Evolutionary conservation across 2,888 invertebrate genomes (phyloP).

Genomic region (Ophraella communa): DNA sequence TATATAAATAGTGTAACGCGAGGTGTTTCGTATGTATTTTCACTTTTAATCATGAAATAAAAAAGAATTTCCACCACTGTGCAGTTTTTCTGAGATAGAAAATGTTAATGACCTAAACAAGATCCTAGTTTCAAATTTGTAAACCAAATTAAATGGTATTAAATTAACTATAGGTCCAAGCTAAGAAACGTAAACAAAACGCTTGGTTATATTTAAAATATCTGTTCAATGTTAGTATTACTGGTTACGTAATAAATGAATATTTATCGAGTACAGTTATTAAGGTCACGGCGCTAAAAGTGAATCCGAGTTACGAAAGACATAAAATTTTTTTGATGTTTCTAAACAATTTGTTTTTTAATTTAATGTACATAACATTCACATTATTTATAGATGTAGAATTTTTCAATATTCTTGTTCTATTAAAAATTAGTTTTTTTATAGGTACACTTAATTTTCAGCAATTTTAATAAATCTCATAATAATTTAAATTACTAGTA

Average conservation of each 20-base stretch:
- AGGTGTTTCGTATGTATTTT: no score
- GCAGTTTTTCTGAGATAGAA: no score
- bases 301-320: conserved; percentile 12
- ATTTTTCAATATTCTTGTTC: not conserved
- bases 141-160: not conserved
- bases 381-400: not conserved
- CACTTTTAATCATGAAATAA: no score
- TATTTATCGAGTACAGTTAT: conserved; percentile 10
- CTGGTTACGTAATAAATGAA: conserved; percentile 11
- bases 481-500: no score
- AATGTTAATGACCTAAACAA: not conserved
- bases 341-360: not conserved
- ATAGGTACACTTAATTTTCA: not conserved
- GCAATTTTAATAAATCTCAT: no score
- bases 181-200: not conserved
- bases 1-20: no score
- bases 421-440: no score
- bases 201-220: not conserved
- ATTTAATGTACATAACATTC: not conserved
- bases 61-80: no score
- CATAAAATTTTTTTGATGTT: not conserved
- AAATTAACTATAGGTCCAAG: not conserved
- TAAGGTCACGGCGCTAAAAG: conserved; percentile 15
- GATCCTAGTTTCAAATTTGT: not conserved
- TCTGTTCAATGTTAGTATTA: not conserved